Conservation (phyloP, 2,888 invertebrate genomes). For the Petrophora chlorosata region DNA sequence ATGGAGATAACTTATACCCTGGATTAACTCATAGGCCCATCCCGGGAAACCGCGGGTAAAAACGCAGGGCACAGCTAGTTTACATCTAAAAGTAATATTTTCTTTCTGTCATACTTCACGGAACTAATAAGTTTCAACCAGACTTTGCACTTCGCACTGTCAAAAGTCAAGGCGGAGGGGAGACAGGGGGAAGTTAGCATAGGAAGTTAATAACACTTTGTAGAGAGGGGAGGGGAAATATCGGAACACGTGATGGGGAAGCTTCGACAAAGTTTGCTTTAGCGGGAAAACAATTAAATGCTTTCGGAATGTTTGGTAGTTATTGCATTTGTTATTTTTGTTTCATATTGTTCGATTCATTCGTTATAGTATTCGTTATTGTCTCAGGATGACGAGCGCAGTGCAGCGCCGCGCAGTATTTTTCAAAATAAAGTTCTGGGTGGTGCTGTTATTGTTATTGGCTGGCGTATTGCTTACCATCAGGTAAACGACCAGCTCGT, state of each 20-base stretch:
- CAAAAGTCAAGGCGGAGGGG: slow-evolving; percentile 42
- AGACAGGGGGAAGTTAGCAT: slow-evolving; percentile 1
- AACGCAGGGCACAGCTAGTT: too few relatives aligned
- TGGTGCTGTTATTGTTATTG: too few relatives aligned
- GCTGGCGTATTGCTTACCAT: too few relatives aligned
- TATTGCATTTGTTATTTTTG: neutral
- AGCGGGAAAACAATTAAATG: slow-evolving; percentile 12
- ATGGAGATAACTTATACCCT: too few relatives aligned
- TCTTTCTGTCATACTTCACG: too few relatives aligned
- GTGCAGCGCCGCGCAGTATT: too few relatives aligned
- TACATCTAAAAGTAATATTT: too few relatives aligned
- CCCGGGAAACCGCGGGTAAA: too few relatives aligned
- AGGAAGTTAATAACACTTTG: slow-evolving; percentile 13
- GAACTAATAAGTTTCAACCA: slow-evolving; percentile 41
- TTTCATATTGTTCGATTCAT: neutral
- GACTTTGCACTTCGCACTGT: slow-evolving; percentile 56
- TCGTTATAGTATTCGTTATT: neutral
- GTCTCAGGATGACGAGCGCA: too few relatives aligned
- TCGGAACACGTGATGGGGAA: slow-evolving; percentile 11
- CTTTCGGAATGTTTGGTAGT: neutral
- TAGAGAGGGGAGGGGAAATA: slow-evolving; percentile 10
- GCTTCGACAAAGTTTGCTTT: slow-evolving; percentile 13
- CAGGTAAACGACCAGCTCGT: too few relatives aligned
- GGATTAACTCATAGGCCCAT: too few relatives aligned
- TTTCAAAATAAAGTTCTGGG: too few relatives aligned